Base-by-base conservation (phyloP, 1,140 invertebrate genomes). In the Dinothrombium tinctorium region DNA sequence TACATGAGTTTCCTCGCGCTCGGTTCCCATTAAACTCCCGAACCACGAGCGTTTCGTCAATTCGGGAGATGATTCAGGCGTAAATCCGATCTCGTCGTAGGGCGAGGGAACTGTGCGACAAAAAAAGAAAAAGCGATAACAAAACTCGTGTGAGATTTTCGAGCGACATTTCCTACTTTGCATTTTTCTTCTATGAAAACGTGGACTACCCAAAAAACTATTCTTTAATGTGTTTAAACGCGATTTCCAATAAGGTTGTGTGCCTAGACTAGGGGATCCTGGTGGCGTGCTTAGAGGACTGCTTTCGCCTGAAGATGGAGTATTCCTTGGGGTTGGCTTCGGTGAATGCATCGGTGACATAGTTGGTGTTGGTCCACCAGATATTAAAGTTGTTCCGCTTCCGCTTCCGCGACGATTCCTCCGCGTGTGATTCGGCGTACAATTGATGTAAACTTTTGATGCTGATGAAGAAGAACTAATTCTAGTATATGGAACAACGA, bases 151-250 rank as follows among this genome's bases (percentile, higher is more conserved):
- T 6, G n/a, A 37, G 20, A 12, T 2, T 37, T 6, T 1, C 5
- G 17, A 21, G 12, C 7, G 17, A 35, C 15, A 19, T 15, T 8
- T 3, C n/a, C 24, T 65, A 83, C 80, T 70, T 68, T 84, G 84
- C 59, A 95, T 67, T 76, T 96, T 96, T 62, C 89, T 69, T 49
- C 90, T 64, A 63, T 98, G 90, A 63, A 98, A 98, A 35, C 90
- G 62, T 14, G 92, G 92, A 47, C 87, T 95, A n/a, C 90, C 92
- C 3, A 99, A 66, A 62, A 99, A 94, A 49, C 83, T 92, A 63
- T 95, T 98, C 63, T 96, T 96, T 50, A 98, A 89, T 21, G 84
- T 94, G 38, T 84, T 92, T 15, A 98, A 69, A 25, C 90, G 63
- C 8, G 84, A 82, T 55, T 84, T 74, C 89, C 90, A 96, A 42